Percentiles rank a stretch among this genome's conserved stretches.
Evolutionary conservation across 2,113 vertebrate species (phyloP).

Genomic region (Pristiophorus japonicus): DNA sequence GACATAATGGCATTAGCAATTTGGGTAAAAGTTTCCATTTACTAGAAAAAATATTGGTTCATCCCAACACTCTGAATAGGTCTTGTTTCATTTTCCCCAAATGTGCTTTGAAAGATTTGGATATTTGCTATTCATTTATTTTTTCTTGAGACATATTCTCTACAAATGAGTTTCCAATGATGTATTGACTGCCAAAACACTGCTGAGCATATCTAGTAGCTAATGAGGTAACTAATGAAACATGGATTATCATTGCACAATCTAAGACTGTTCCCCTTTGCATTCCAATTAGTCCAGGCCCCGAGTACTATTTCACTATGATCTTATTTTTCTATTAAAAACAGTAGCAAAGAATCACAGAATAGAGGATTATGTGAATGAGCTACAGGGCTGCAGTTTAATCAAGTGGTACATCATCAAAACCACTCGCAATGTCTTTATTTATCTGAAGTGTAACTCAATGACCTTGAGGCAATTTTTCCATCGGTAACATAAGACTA

Average conservation of each 20-base stretch:
- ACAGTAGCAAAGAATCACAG: conserved; percentile 8
- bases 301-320: too few species aligned
- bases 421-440: not conserved
- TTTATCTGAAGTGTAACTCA: not conserved
- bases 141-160: not conserved
- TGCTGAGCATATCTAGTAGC: not conserved
- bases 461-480: not conserved
- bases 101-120: not conserved
- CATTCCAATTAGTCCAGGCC: not conserved
- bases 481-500: not conserved
- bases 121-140: conserved; percentile 16
- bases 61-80: not conserved
- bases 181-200: not conserved
- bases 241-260: not conserved
- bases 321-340: not conserved
- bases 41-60: conserved; percentile 1
- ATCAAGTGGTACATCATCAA: conserved; percentile 10
- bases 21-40: conserved; percentile 27
- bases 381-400: not conserved
- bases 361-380: not conserved
- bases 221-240: not conserved
- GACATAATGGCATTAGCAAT: conserved; percentile 9
- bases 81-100: not conserved
- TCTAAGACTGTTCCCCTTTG: not conserved
- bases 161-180: not conserved